Evolutionary conservation across 2,113 vertebrate species (phyloP).

Genomic region (Ellobius talpinus): DNA sequence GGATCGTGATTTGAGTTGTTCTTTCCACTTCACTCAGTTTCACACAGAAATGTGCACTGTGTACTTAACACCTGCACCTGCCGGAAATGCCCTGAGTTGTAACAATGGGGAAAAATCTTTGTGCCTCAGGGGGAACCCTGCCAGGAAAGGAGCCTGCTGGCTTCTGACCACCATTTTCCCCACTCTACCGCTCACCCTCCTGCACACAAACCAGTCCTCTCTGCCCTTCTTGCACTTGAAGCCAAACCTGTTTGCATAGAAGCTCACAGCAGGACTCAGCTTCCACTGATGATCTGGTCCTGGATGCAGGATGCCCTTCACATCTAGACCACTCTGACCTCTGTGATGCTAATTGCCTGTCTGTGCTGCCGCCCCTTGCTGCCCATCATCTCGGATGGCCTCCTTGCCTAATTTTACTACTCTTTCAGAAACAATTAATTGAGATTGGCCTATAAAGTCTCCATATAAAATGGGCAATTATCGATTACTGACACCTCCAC

Average conservation of each 20-base stretch:
- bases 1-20: background rate
- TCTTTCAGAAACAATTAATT: constrained; percentile 76
- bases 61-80: background rate
- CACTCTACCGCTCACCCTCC: background rate
- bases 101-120: background rate
- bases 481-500: constrained; percentile 67
- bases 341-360: constrained; percentile 33
- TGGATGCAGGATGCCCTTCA: constrained; percentile 28
- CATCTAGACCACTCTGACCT: constrained; percentile 4
- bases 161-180: background rate
- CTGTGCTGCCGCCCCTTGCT: constrained; percentile 2
- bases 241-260: background rate
- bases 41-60: background rate
- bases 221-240: background rate
- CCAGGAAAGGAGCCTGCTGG: background rate
- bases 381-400: constrained; percentile 46
- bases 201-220: background rate
- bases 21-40: background rate
- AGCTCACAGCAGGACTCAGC: background rate
- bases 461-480: constrained; percentile 75
- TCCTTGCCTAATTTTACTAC: constrained; percentile 66
- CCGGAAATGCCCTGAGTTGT: background rate
- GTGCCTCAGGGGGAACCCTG: background rate
- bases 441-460: constrained; percentile 76
- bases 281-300: background rate